These are phyloP conservation scores for Tetrapedia diversipes DNA, from an alignment of 2,888 invertebrate genomes.

Conservation along the genomic window DNA sequence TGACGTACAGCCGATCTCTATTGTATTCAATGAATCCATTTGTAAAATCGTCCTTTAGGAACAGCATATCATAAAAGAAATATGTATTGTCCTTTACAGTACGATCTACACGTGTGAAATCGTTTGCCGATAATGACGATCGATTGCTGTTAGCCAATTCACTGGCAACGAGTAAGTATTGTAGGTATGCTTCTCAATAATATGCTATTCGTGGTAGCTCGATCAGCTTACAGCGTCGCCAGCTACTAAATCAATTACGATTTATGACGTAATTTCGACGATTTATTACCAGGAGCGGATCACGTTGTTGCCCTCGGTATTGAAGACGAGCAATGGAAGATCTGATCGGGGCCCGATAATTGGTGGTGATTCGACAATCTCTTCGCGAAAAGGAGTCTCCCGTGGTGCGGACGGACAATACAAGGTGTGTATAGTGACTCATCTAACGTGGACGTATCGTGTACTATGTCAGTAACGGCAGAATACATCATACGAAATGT, in stretches of 20 bases:
- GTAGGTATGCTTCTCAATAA: not conserved
- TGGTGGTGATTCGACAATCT: constrained; percentile 2
- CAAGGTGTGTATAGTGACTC: constrained; percentile 32
- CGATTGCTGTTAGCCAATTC: not conserved
- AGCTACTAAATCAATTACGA: not conserved
- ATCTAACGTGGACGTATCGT: constrained; percentile 53
- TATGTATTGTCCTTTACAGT: too few relatives aligned
- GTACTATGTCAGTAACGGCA: constrained; percentile 63
- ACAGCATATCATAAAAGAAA: too few relatives aligned
- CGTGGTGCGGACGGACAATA: not conserved
- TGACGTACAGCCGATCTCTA: not conserved
- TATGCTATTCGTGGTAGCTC: not conserved
- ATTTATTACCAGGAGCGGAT: not conserved
- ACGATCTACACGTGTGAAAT: too few relatives aligned
- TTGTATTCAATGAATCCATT: constrained; percentile 12
- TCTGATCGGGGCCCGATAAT: constrained; percentile 12
- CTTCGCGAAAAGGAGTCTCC: not conserved
- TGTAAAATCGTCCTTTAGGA: too few relatives aligned
- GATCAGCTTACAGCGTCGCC: too few relatives aligned
- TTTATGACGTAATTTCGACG: not conserved
- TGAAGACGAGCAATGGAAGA: constrained; percentile 2
- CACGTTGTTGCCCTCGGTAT: not conserved
- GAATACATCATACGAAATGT: constrained; percentile 73
- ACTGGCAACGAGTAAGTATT: too few relatives aligned
- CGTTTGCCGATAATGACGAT: not conserved